Percentiles rank a stretch among this genome's conserved stretches.
phyloP scores from a whole-genome alignment of 2,113 vertebrate species.

The Aleadryas rufinucha region DNA sequence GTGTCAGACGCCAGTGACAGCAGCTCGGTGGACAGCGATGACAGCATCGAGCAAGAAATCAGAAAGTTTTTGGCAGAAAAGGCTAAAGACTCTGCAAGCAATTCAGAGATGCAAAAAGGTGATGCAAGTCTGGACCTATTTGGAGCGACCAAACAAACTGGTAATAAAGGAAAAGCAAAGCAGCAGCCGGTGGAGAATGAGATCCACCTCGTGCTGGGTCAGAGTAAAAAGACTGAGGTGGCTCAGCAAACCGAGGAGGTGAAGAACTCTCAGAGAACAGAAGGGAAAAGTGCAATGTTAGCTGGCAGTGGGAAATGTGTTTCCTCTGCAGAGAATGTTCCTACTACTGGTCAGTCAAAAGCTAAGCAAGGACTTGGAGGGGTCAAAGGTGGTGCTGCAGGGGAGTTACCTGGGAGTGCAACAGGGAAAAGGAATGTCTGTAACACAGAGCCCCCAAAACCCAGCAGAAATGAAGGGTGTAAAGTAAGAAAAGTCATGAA shows the following conservation, averaged over 20 bases:
- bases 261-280: neutral
- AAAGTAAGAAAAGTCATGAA: neutral
- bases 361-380: neutral
- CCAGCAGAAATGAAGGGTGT: neutral
- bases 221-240: conserved; percentile 61
- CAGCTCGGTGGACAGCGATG: conserved; percentile 90
- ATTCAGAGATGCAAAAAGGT: neutral
- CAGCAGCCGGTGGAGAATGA: neutral
- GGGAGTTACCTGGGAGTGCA: neutral
- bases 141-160: neutral
- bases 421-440: neutral
- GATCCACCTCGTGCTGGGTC: neutral
- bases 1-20: conserved; percentile 72
- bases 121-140: neutral
- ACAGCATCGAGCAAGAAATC: conserved; percentile 95
- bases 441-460: neutral
- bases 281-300: neutral
- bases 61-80: conserved; percentile 90
- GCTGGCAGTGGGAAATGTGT: neutral
- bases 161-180: neutral
- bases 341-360: conserved; percentile 5
- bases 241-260: neutral
- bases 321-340: neutral
- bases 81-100: conserved; percentile 76
- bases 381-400: neutral